phyloP scores from a whole-genome alignment of 2,113 vertebrate genomes.

The Petrocephalus microphthalmus region DNA sequence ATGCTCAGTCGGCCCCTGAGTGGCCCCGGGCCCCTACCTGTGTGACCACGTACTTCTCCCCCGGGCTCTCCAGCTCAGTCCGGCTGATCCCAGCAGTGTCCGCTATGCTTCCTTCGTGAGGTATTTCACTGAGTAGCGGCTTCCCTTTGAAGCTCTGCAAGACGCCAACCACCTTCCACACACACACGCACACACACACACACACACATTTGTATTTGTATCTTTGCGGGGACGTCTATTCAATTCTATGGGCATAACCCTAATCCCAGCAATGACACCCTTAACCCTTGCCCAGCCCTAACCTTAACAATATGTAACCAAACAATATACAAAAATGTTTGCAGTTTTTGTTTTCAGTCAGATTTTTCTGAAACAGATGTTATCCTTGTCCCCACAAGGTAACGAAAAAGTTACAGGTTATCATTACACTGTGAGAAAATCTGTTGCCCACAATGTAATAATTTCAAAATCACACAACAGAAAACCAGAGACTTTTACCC shows the following conservation, averaged over 20 bases:
- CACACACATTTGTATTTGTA: background rate
- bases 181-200: background rate
- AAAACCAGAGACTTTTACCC: background rate
- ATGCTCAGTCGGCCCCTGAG: background rate
- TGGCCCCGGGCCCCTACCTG: conserved; percentile 31
- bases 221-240: background rate
- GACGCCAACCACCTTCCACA: conserved; percentile 38
- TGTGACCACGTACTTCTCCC: conserved; percentile 39
- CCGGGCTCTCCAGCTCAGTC: conserved; percentile 29
- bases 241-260: background rate
- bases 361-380: background rate
- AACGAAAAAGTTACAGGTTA: background rate
- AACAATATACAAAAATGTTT: background rate
- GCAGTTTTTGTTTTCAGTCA: background rate
- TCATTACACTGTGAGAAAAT: background rate
- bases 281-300: no score
- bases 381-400: background rate
- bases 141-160: conserved; percentile 46
- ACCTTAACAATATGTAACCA: no score
- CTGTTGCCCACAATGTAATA: background rate
- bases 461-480: background rate
- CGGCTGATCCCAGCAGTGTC: conserved; percentile 26
- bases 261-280: background rate
- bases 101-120: conserved; percentile 35
- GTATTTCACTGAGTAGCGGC: conserved; percentile 37